phyloP scores from a whole-genome alignment of 2,797 vertebrate species.

The Anabas testudineus region DNA sequence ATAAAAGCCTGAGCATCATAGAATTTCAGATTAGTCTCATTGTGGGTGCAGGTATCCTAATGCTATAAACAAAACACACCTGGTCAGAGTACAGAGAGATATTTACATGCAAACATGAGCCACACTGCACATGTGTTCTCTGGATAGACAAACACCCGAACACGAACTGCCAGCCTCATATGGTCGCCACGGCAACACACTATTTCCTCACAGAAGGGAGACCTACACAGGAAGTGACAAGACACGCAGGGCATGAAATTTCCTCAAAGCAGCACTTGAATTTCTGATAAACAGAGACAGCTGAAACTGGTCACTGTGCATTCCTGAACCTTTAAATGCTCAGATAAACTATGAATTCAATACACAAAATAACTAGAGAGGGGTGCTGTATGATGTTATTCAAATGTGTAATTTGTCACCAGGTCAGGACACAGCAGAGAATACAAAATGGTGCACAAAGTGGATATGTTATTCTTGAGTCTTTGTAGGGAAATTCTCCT shows the following conservation, averaged over 20 bases:
- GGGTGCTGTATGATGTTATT: too few species aligned
- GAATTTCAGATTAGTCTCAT: background rate
- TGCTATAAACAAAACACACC: background rate
- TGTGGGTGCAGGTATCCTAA: background rate
- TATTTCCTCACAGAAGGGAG: slow-evolving; percentile 96
- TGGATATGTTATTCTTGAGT: too few species aligned
- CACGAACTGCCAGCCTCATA: slow-evolving; percentile 93
- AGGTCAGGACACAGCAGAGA: too few species aligned
- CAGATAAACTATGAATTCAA: too few species aligned
- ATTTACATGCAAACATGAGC: slow-evolving; percentile 99
- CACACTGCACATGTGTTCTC: slow-evolving; percentile 95
- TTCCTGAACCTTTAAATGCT: background rate
- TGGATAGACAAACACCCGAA: slow-evolving; percentile 92
- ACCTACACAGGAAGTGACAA: slow-evolving; percentile 83
- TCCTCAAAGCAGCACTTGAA: background rate
- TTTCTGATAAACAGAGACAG: background rate
- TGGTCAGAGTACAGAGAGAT: slow-evolving; percentile 92
- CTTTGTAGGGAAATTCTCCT: background rate
- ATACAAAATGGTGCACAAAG: too few species aligned
- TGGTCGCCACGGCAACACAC: slow-evolving; percentile 95
- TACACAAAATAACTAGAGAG: too few species aligned
- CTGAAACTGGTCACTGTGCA: background rate
- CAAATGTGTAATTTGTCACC: too few species aligned
- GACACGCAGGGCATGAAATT: slow-evolving; percentile 4
- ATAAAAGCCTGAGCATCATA: slow-evolving; percentile 21